Evolutionary conservation across 2,888 invertebrate genomes (phyloP).

Genomic region (Liodrosophila aerea): DNA sequence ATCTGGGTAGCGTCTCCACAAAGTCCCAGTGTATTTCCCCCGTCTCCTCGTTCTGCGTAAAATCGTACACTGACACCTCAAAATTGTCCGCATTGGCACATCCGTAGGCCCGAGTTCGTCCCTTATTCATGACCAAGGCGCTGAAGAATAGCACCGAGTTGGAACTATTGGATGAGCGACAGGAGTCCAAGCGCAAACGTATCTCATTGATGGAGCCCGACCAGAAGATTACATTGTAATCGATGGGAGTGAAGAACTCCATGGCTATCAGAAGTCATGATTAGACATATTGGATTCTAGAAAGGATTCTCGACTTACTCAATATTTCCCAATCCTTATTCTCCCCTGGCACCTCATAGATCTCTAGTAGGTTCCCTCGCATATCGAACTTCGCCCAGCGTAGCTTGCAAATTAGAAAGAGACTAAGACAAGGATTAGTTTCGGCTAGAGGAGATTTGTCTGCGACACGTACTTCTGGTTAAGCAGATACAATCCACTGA

Average conservation of each 20-base stretch:
- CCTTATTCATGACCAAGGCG: slow-evolving; percentile 87
- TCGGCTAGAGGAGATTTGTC: rapidly evolving
- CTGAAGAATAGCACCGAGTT: slow-evolving; percentile 77
- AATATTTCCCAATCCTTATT: slow-evolving; percentile 89
- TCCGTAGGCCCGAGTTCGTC: slow-evolving; percentile 87
- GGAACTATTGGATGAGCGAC: slow-evolving; percentile 77
- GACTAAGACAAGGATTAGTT: slow-evolving; percentile 66
- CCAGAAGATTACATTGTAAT: slow-evolving; percentile 91
- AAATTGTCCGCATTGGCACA: slow-evolving; percentile 87
- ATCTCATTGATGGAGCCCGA: slow-evolving; percentile 91
- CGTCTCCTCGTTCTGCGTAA: slow-evolving; percentile 58
- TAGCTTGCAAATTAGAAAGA: slow-evolving; percentile 90
- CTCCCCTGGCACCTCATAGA: slow-evolving; percentile 84
- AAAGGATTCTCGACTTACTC: slow-evolving; percentile 82
- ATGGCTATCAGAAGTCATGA: slow-evolving; percentile 83
- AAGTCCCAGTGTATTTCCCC: slow-evolving; percentile 84
- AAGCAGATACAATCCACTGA: slow-evolving; percentile 86
- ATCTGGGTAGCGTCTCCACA: slow-evolving; percentile 85
- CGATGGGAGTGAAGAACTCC: slow-evolving; percentile 87
- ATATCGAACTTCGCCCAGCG: slow-evolving; percentile 91
- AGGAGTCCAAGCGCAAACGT: slow-evolving; percentile 87
- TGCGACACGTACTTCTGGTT: slow-evolving; percentile 84
- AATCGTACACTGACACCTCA: slow-evolving; percentile 82
- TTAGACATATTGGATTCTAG: not conserved
- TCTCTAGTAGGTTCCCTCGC: slow-evolving; percentile 88